phyloP scores from a whole-genome alignment of 2,888 invertebrate species.

The Hyposoter dolosus region DNA sequence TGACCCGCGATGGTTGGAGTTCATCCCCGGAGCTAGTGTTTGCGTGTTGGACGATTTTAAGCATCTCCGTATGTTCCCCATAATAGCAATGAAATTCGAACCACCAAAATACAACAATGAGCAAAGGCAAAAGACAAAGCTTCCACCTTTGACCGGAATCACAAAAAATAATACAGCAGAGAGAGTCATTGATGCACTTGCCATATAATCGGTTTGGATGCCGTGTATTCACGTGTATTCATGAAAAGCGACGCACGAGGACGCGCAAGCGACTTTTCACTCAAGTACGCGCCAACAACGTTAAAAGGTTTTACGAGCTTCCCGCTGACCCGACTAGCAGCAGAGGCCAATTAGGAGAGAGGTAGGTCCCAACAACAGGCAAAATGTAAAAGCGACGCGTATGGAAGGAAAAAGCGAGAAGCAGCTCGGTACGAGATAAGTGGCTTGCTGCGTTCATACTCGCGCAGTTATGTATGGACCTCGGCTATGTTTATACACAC shows the following conservation, averaged over 20 bases:
- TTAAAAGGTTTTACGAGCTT: constrained; percentile 65
- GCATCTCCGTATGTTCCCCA: not conserved
- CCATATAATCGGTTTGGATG: constrained; percentile 56
- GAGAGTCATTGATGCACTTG: constrained; percentile 8
- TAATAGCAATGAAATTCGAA: constrained; percentile 25
- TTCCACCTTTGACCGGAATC: not conserved
- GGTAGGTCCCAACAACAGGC: constrained; percentile 4
- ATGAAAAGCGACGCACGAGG: constrained; percentile 29
- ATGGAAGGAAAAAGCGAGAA: constrained; percentile 26
- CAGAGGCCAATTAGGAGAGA: constrained; percentile 59
- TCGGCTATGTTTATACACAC: constrained; percentile 32
- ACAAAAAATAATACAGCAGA: not conserved
- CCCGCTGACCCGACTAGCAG: constrained; percentile 48
- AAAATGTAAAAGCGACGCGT: not conserved
- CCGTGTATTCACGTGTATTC: constrained; percentile 25
- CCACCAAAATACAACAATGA: not conserved
- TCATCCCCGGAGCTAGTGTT: constrained; percentile 17
- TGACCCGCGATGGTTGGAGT: constrained; percentile 6
- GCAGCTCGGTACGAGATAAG: constrained; percentile 50
- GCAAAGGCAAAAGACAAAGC: not conserved
- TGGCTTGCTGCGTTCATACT: constrained; percentile 59
- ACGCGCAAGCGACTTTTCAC: constrained; percentile 40
- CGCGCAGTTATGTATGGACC: constrained; percentile 35
- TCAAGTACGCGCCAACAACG: constrained; percentile 50
- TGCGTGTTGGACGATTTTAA: not conserved